These are phyloP conservation scores for Ennomos erosarius DNA, from an alignment of 2,888 invertebrate species.

Conservation along the genomic window DNA sequence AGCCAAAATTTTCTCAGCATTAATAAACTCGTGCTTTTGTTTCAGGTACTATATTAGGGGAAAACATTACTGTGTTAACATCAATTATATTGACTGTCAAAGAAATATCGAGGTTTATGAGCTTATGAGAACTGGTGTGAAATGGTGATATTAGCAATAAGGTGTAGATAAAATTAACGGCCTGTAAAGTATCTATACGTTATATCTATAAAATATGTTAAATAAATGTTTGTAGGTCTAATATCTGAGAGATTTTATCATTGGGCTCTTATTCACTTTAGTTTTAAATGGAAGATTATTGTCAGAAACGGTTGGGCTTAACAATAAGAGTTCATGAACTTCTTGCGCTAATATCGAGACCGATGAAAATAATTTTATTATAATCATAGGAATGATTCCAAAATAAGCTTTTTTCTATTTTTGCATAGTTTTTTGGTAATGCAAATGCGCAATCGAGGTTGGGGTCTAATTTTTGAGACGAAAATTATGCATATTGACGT, in stretches of 20 bases:
- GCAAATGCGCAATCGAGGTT: too few species aligned
- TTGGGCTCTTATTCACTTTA: not conserved
- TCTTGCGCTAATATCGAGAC: too few species aligned
- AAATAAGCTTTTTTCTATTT: too few species aligned
- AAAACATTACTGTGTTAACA: constrained; percentile 50
- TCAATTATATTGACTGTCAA: constrained; percentile 59
- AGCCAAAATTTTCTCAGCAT: constrained; percentile 4
- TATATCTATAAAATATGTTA: constrained; percentile 18
- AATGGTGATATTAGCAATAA: constrained; percentile 78
- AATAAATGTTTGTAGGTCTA: constrained; percentile 30
- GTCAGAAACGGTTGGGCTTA: too few species aligned
- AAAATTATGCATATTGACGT: too few species aligned
- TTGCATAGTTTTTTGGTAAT: too few species aligned
- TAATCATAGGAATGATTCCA: too few species aligned
- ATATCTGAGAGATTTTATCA: constrained; percentile 2
- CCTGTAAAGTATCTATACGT: constrained; percentile 44
- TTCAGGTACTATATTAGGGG: constrained; percentile 65
- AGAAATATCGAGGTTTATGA: constrained; percentile 66
- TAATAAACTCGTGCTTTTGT: constrained; percentile 44
- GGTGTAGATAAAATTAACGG: constrained; percentile 63
- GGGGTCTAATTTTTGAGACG: too few species aligned
- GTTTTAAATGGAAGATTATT: too few species aligned
- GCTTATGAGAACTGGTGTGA: constrained; percentile 76
- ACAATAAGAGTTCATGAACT: too few species aligned
- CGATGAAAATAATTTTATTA: too few species aligned